These are phyloP conservation scores for Odontocerum albicorne DNA, from an alignment of 2,888 invertebrate species.

Conservation along the genomic window DNA sequence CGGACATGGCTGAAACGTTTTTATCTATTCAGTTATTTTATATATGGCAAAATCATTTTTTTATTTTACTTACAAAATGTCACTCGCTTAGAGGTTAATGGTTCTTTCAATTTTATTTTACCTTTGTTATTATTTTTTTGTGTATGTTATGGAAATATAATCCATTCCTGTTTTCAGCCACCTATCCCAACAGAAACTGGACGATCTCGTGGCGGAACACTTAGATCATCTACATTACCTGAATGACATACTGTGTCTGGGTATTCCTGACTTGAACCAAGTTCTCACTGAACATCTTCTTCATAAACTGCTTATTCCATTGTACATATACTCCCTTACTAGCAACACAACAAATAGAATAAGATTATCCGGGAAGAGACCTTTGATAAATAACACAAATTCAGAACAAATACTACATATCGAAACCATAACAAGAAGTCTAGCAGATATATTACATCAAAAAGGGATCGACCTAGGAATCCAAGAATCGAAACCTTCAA, in stretches of 20 bases:
- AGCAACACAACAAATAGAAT: slow-evolving; percentile 41
- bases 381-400: slow-evolving; percentile 22
- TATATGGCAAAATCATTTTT: too few species aligned
- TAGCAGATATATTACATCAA: slow-evolving; percentile 64
- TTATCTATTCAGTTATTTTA: too few species aligned
- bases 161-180: slow-evolving; percentile 64
- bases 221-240: slow-evolving; percentile 96
- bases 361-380: slow-evolving; percentile 24
- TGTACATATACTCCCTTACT: slow-evolving; percentile 90
- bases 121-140: too few species aligned
- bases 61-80: too few species aligned
- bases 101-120: too few species aligned
- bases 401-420: slow-evolving; percentile 54
- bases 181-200: slow-evolving; percentile 85
- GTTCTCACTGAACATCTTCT: slow-evolving; percentile 92
- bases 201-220: slow-evolving; percentile 95
- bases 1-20: too few species aligned
- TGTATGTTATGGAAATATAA: too few species aligned
- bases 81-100: too few species aligned
- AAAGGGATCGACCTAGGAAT: slow-evolving; percentile 58
- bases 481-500: slow-evolving; percentile 44
- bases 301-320: slow-evolving; percentile 87
- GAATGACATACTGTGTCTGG: slow-evolving; percentile 92
- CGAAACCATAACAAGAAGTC: slow-evolving; percentile 64
- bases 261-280: slow-evolving; percentile 90